Base-by-base conservation (phyloP, 2,888 invertebrate genomes). In the Dascillus cervinus region DNA sequence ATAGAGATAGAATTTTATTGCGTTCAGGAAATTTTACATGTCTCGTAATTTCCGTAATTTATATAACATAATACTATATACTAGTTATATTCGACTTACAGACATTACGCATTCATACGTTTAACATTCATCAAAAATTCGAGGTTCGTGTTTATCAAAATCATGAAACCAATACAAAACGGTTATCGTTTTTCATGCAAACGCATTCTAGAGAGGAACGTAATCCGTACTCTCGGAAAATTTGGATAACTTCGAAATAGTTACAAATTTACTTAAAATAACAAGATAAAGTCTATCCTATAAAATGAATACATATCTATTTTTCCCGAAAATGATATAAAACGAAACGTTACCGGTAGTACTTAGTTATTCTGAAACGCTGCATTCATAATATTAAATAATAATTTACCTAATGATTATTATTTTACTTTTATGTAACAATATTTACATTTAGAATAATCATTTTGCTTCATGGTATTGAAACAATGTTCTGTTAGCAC, bases 391-490 rank as follows among this genome's bases (percentile, higher is more conserved):
- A 43, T 47, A 47, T 48, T 50, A 42, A 46, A 49, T 50, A 50
- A 49, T 49, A 45, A 49, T n/a, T n/a, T n/a, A n/a, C n/a, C n/a
- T n/a, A n/a, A 49, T 53, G 54, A 52, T 56, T 55, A 55, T 56
- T 56, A 53, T 47, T 51, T 52, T 55, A 46, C 50, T 50, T 53
- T 58, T 65, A 65, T 65, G 58, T 67, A 69, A 69, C 68, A 69
- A 67, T 70, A 70, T 70, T 64, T 70, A 70, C 69, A 70, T 70
- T 70, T 70, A 70, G 69, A 70, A 67, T n/a, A n/a, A n/a, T 65
- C 55, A 60, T 61, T 52, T 56, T 55, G 56, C 53, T 58, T 57
- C 55, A 51, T 53, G 47, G 43, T 50, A 44, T 50, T 49, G 47
- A 30, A 36, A 40, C 28, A 42, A 36, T 42, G 42, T 38, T 43